Evolutionary conservation across 2,113 vertebrate species (phyloP).

Genomic region (Heloderma charlesbogerti): DNA sequence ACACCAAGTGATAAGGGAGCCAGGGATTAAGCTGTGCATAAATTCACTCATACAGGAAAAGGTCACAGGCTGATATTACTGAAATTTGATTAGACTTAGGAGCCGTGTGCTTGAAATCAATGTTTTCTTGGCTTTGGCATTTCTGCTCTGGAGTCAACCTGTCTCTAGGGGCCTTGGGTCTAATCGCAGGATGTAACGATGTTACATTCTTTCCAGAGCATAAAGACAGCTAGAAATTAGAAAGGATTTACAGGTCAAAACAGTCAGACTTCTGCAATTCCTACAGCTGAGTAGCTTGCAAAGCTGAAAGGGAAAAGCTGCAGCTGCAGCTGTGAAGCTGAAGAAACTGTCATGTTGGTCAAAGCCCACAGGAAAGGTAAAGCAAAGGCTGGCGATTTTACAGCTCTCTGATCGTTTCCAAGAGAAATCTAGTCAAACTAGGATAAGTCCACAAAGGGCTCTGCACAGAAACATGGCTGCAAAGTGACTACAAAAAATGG

Average conservation of each 20-base stretch:
- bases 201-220: constrained; percentile 59
- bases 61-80: constrained; percentile 76
- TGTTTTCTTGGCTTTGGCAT: constrained; percentile 66
- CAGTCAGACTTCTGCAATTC: constrained; percentile 57
- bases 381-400: constrained; percentile 47
- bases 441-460: constrained; percentile 48
- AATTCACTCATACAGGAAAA: constrained; percentile 80
- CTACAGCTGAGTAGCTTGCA: constrained; percentile 36
- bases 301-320: constrained; percentile 61
- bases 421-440: constrained; percentile 63
- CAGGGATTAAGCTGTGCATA: constrained; percentile 72
- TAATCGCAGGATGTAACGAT: constrained; percentile 50
- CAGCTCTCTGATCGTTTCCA: constrained; percentile 57
- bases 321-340: constrained; percentile 49
- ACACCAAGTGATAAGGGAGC: constrained; percentile 62
- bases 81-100: constrained; percentile 80
- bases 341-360: constrained; percentile 58
- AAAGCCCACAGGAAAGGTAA: constrained; percentile 66
- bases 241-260: constrained; percentile 68
- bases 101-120: constrained; percentile 74
- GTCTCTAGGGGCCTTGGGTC: constrained; percentile 45
- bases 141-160: constrained; percentile 60
- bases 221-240: constrained; percentile 66
- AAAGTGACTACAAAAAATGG: constrained; percentile 54
- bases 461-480: constrained; percentile 44